Base-by-base conservation (phyloP, 2,888 invertebrate species). In the Seladonia tumulorum region DNA sequence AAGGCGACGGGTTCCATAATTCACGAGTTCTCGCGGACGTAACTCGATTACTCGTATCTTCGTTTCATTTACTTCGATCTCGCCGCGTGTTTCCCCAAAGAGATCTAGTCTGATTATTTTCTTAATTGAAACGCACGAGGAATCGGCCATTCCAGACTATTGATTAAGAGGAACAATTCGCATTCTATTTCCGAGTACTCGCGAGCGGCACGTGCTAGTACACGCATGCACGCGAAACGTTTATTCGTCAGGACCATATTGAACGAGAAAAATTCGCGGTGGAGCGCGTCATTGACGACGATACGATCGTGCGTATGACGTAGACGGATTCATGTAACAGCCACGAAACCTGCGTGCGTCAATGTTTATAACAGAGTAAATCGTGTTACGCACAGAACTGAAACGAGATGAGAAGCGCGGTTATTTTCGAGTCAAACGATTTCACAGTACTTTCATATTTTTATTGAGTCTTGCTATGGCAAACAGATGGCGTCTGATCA, bases 271-370 rank as follows among this genome's bases (percentile, higher is more conserved):
- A 70, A 70, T 29, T 22, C 35, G 0, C 3, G 8, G 0, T 1
- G 3, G 1, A 45, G 18, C 16, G 42, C 39, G 57, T 80, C 71
- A 60, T 7, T 3, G 7, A 25, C 0, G 35, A 29, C 0, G 63
- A 76, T 53, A 47, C n/a, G 0, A 70, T 74, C 74, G 57, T 8
- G 0, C 47, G 70, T 47, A 25, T 47, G 60, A 74, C 73, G 82
- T 78, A 73, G 35, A 35, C 1, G 3, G 22, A 22, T n/a, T 18
- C 2, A 22, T 16, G 49, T 63, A 60, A 53, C 25, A 0, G 5
- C 25, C 42, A 49, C 25, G 14, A 25, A 60, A 71, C 18, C 60
- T 29, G 25, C 2, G 18, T 63, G 42, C 81, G 70, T 80, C 74
- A 71, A 47, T 49, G 42, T 49, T 68, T 53, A 68, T 45, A 66